Evolutionary conservation across 2,113 vertebrate species (phyloP).

Genomic region (Chelonoidis abingdonii): DNA sequence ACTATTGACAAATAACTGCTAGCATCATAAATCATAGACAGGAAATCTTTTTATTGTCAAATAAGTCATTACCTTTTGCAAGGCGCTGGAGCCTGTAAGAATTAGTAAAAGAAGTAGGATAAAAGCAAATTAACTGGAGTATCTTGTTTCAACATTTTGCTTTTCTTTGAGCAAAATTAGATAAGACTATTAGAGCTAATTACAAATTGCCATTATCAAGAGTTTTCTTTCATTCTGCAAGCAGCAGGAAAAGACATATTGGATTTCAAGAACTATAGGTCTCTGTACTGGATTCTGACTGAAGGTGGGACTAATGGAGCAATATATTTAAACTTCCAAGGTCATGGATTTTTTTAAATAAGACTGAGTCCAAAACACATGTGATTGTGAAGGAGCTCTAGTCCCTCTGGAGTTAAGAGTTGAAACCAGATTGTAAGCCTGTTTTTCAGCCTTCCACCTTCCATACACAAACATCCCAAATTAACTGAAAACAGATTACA

Average conservation of each 20-base stretch:
- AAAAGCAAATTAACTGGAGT: conserved; percentile 48
- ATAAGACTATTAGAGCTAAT: conserved; percentile 80
- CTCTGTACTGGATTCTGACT: background rate
- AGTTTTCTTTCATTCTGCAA: conserved; percentile 77
- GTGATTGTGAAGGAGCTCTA: background rate
- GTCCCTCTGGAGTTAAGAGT: background rate
- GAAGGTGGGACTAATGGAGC: background rate
- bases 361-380: background rate
- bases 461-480: background rate
- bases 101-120: conserved; percentile 26
- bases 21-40: background rate
- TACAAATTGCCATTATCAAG: conserved; percentile 64
- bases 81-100: background rate
- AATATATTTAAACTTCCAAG: background rate
- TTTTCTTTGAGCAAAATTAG: conserved; percentile 70
- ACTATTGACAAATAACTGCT: background rate
- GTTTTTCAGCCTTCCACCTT: background rate
- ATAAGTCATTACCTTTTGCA: conserved; percentile 1
- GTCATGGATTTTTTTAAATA: conserved; percentile 1
- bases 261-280: background rate
- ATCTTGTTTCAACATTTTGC: conserved; percentile 48
- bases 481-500: background rate
- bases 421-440: background rate
- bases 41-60: background rate
- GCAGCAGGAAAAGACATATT: background rate